Evolutionary conservation across 2,113 vertebrate species (phyloP).

Genomic region (Percina caprodes): DNA sequence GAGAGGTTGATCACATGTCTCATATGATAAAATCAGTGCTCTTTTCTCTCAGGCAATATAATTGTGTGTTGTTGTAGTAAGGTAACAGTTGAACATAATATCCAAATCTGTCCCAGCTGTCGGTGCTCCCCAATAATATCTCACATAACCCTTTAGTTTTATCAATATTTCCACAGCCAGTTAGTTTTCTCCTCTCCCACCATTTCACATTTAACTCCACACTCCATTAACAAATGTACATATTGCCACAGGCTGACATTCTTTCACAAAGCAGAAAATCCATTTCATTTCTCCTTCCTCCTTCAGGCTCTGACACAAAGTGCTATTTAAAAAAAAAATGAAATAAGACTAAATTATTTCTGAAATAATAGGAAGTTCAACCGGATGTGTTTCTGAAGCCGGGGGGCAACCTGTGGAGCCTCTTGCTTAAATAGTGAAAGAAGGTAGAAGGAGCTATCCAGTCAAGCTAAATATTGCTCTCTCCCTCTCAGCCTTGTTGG

Average conservation of each 20-base stretch:
- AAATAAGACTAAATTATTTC: slow-evolving; percentile 66
- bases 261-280: slow-evolving; percentile 70
- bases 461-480: slow-evolving; percentile 21
- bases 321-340: slow-evolving; percentile 75
- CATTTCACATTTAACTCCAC: slow-evolving; percentile 73
- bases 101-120: slow-evolving; percentile 43
- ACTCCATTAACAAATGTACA: slow-evolving; percentile 80
- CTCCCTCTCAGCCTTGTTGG: neutral
- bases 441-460: slow-evolving; percentile 11
- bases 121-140: slow-evolving; percentile 38
- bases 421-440: slow-evolving; percentile 8
- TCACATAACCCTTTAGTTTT: slow-evolving; percentile 60
- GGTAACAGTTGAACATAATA: slow-evolving; percentile 42
- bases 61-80: slow-evolving; percentile 41
- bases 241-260: slow-evolving; percentile 71
- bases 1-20: neutral
- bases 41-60: slow-evolving; percentile 17
- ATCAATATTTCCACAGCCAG: slow-evolving; percentile 74
- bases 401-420: slow-evolving; percentile 38
- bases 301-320: slow-evolving; percentile 70
- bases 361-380: slow-evolving; percentile 63
- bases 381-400: slow-evolving; percentile 35
- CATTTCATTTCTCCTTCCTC: slow-evolving; percentile 69
- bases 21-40: neutral
- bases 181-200: slow-evolving; percentile 65